A percentile compares a stretch with the other conserved stretches of the same genome.
Evolutionary conservation across 2,797 vertebrate species (phyloP).

Genomic region (Myotis planiceps): DNA sequence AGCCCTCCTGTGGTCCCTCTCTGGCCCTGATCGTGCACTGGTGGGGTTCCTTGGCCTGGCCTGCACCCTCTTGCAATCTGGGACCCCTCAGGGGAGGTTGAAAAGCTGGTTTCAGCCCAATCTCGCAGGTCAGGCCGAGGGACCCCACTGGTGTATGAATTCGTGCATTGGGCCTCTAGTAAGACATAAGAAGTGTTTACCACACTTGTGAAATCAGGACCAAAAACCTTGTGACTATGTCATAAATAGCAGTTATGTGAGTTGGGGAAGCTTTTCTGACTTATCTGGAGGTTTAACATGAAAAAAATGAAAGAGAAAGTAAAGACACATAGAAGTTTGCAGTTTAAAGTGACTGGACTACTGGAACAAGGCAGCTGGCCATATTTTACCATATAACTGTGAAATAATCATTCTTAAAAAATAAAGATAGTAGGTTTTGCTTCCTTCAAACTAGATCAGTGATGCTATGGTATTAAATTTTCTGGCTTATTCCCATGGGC

Average conservation of each 20-base stretch:
- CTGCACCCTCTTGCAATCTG: no score
- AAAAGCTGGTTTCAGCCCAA: no score
- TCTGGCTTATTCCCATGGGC: not conserved
- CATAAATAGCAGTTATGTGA: slow-evolving; percentile 28
- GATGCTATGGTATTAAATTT: not conserved
- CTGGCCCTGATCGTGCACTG: no score
- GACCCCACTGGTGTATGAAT: no score
- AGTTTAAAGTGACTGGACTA: not conserved
- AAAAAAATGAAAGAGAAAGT: slow-evolving; percentile 40
- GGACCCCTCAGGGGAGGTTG: no score
- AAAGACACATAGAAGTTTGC: not conserved
- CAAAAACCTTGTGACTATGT: not conserved
- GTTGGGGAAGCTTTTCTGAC: not conserved
- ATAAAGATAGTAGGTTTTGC: not conserved
- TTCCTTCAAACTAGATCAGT: not conserved
- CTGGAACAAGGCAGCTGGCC: not conserved
- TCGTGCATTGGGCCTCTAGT: no score
- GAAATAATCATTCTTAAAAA: slow-evolving; percentile 13
- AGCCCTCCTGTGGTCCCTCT: no score
- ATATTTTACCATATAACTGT: not conserved
- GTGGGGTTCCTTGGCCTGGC: no score
- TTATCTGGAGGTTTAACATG: not conserved
- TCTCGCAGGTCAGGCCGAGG: no score
- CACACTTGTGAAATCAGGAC: not conserved
- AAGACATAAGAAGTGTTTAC: not conserved